Conservation (phyloP, 2,797 vertebrate species). For the Anguilla anguilla region DNA sequence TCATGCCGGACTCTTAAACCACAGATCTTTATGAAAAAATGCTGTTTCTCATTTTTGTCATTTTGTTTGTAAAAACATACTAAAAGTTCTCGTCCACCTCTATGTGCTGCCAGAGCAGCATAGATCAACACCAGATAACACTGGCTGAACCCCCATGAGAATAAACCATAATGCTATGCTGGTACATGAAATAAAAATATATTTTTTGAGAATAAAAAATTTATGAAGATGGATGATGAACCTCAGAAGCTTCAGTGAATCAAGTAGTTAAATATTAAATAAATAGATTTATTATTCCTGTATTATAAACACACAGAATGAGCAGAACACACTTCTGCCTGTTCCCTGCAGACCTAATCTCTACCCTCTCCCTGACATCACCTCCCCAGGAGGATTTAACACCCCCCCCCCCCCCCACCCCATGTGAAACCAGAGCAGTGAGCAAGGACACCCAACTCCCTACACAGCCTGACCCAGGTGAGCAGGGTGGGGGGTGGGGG, state of each 20-base stretch:
- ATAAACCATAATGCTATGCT: neutral
- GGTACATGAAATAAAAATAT: neutral
- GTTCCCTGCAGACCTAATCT: neutral
- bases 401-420: too few species aligned
- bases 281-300: neutral
- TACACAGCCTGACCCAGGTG: too few species aligned
- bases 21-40: neutral
- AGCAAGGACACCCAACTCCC: neutral
- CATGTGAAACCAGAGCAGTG: neutral
- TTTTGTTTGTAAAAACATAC: neutral
- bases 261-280: too few species aligned
- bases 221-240: neutral
- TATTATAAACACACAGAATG: neutral
- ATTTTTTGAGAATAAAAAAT: neutral
- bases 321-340: neutral
- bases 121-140: neutral
- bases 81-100: too few species aligned
- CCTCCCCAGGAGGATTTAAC: neutral
- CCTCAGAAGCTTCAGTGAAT: neutral
- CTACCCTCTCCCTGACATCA: neutral
- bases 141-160: neutral
- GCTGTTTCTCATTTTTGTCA: neutral
- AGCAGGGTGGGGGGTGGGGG: conserved; percentile 39
- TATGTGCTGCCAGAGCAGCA: neutral
- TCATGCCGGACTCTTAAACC: neutral